A percentile compares a stretch with the other conserved stretches of the same genome.
Evolutionary conservation across 2,113 vertebrate species (phyloP).

Genomic region (Bolborhynchus lineola): DNA sequence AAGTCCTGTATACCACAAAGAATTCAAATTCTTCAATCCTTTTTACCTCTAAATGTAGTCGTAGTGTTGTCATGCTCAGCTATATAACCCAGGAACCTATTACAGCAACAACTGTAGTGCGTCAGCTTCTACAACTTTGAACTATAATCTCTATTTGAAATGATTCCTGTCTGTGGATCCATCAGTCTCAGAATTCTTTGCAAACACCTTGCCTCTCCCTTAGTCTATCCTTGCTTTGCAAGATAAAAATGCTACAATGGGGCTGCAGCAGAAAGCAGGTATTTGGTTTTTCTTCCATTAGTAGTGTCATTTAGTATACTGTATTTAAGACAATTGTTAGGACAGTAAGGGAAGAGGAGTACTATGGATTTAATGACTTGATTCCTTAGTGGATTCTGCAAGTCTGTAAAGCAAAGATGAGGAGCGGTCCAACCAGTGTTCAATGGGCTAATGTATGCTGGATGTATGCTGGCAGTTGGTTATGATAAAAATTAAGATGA

Average conservation of each 20-base stretch:
- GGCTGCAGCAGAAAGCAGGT: background rate
- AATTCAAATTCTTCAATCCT: background rate
- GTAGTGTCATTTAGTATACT: background rate
- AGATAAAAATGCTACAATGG: background rate
- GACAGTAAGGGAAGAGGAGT: background rate
- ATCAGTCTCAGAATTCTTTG: background rate
- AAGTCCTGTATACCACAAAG: background rate
- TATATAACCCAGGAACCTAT: background rate
- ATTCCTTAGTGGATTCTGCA: background rate
- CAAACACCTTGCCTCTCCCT: background rate
- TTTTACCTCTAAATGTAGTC: background rate
- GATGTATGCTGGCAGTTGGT: background rate
- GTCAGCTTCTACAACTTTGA: background rate
- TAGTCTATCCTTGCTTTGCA: fast-evolving
- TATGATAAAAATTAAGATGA: background rate
- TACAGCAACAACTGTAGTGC: background rate
- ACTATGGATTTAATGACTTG: background rate
- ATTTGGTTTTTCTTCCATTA: background rate
- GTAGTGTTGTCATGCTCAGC: background rate
- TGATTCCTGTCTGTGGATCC: background rate
- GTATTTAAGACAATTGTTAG: background rate
- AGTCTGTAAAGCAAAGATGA: background rate
- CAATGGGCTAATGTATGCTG: background rate
- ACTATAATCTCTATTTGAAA: background rate
- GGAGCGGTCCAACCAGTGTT: background rate